A percentile compares a stretch with the other conserved stretches of the same genome.
Evolutionary conservation across 1,140 invertebrate genomes (phyloP).

Genomic region (Lineus longissimus): DNA sequence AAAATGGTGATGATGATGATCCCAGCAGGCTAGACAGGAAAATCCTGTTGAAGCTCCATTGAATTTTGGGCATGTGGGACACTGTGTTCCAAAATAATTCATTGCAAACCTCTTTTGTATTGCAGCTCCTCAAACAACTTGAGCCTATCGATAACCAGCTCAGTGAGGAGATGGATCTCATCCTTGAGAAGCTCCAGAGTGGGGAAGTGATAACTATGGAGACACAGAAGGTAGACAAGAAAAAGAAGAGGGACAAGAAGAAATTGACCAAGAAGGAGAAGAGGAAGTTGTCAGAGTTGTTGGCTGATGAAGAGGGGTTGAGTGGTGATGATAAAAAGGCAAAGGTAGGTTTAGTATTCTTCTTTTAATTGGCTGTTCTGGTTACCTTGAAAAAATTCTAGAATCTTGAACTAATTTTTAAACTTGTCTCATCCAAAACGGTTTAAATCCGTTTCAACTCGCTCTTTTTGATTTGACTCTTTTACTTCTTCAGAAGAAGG

Average conservation of each 20-base stretch:
- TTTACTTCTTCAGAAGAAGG: constrained; percentile 33
- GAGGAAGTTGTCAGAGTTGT: constrained; percentile 24
- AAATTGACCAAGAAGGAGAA: constrained; percentile 28
- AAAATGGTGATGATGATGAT: constrained; percentile 6
- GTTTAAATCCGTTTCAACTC: too few relatives aligned
- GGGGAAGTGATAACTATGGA: constrained; percentile 30
- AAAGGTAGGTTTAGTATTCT: constrained; percentile 5
- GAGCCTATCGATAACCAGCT: constrained; percentile 65
- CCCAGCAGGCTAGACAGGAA: neutral
- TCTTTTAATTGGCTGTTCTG: neutral
- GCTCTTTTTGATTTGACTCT: constrained; percentile 22
- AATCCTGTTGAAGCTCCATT: constrained; percentile 2
- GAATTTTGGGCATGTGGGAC: too few relatives aligned
- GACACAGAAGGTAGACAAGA: constrained; percentile 11
- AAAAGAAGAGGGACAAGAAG: constrained; percentile 19
- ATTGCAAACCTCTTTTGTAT: too few relatives aligned
- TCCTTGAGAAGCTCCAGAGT: constrained; percentile 38
- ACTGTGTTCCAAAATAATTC: too few relatives aligned
- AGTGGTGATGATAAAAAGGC: neutral
- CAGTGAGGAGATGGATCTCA: constrained; percentile 62
- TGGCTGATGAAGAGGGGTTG: neutral
- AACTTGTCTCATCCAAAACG: too few relatives aligned
- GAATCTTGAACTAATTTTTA: neutral
- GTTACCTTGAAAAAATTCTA: neutral
- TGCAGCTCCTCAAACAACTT: constrained; percentile 71